Evolutionary conservation across 2,797 vertebrate species (phyloP).

Genomic region (Dermochelys coriacea): DNA sequence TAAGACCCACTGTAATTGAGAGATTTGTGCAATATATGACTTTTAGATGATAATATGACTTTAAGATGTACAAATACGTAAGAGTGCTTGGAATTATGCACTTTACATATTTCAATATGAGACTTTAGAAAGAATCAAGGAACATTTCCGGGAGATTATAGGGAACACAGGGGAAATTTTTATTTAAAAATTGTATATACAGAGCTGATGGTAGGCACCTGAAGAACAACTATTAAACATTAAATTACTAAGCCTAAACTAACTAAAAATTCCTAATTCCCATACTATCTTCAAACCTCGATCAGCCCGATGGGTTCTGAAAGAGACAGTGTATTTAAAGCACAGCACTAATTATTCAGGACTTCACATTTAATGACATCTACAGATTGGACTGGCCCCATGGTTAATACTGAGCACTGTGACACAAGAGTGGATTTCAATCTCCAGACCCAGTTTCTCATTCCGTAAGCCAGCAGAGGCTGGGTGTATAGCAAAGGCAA

Average conservation of each 20-base stretch:
- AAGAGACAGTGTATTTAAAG: conserved; percentile 68
- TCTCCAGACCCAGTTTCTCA: conserved; percentile 37
- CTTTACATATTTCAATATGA: conserved; percentile 77
- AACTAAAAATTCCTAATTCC: conserved; percentile 76
- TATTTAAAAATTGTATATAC: conserved; percentile 75
- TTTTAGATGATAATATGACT: conserved; percentile 72
- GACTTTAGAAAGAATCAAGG: conserved; percentile 77
- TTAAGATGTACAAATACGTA: conserved; percentile 77
- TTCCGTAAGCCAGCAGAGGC: conserved; percentile 12
- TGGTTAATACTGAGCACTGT: conserved; percentile 7
- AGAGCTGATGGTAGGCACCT: conserved; percentile 78
- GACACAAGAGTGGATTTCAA: neutral
- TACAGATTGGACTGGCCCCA: conserved; percentile 12
- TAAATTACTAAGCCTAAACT: conserved; percentile 79
- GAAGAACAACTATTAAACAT: conserved; percentile 78
- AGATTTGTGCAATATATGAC: conserved; percentile 56
- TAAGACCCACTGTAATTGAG: conserved; percentile 56
- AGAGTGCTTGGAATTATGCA: conserved; percentile 79
- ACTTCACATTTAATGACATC: conserved; percentile 65
- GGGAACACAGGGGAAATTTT: conserved; percentile 79
- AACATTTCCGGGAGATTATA: conserved; percentile 82
- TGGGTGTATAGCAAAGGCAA: neutral
- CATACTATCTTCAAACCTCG: conserved; percentile 56
- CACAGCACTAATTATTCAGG: conserved; percentile 65
- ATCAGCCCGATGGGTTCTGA: conserved; percentile 37